Evolutionary conservation across 2,888 invertebrate species (phyloP).

Genomic region (Meiosimyza platycephala): DNA sequence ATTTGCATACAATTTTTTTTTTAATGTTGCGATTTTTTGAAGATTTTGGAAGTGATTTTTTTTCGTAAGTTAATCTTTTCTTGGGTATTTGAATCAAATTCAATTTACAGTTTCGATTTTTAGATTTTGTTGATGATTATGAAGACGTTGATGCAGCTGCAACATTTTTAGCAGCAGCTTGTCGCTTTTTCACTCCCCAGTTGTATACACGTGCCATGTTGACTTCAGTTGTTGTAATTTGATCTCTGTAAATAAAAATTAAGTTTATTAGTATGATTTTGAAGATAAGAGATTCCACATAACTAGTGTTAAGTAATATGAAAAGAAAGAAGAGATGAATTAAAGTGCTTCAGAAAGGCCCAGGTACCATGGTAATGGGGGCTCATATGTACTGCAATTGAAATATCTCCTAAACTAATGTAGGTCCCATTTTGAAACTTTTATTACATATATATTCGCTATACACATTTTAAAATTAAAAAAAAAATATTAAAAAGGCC

Average conservation of each 20-base stretch:
- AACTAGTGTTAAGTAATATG: too few species aligned
- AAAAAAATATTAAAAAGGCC: too few species aligned
- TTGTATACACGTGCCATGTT: conserved; percentile 99
- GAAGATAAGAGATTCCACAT: background rate
- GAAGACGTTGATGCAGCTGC: conserved; percentile 36
- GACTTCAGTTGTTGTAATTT: conserved; percentile 97
- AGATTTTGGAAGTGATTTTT: conserved; percentile 21
- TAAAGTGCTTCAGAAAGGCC: too few species aligned
- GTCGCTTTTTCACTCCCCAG: conserved; percentile 95
- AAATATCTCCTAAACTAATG: too few species aligned
- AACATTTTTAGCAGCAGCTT: conserved; percentile 73
- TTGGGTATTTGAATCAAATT: background rate
- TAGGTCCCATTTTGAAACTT: too few species aligned
- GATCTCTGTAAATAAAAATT: conserved; percentile 75
- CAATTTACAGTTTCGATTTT: conserved; percentile 14
- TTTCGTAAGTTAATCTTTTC: conserved; percentile 6
- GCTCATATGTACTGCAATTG: too few species aligned
- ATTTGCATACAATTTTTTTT: conserved; percentile 19
- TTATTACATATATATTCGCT: too few species aligned
- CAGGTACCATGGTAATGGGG: too few species aligned
- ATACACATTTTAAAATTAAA: too few species aligned
- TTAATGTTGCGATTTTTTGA: conserved; percentile 26
- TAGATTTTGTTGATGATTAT: conserved; percentile 34
- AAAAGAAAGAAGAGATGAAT: too few species aligned
- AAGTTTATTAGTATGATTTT: background rate